Evolutionary conservation across 2,888 invertebrate genomes (phyloP), one percentile per base, ranked within the genome.

Genomic region (Opisthograptis luteolata): DNA sequence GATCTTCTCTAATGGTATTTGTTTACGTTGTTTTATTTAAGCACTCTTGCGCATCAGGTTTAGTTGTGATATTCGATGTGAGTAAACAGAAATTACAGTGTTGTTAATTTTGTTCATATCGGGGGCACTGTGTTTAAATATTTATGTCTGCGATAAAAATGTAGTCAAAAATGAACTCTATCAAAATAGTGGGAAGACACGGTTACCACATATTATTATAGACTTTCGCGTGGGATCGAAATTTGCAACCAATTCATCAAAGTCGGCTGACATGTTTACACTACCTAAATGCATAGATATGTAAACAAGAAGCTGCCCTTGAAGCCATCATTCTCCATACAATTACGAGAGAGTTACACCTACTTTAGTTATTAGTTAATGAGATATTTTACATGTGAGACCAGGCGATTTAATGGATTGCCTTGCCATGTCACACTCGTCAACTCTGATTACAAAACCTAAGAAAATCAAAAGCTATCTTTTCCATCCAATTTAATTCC

Each of bases 1-100:
- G 31, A 28, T 28, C 50, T 54, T 57, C 37, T 44, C 44, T 46
- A 52, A 55, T 57, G 54, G 49, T 54, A 39, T 52, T 47, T 49
- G 39, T 30, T 41, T 36, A 48, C 45, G 37, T 54, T 46, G 41
- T 41, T 54, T 37, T 47, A 32, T 42, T 44, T 51, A 39, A 51
- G 8, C 13, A 39, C 34, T 45, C 22, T 48, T 54, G 51, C 48
- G 39, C 34, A 51, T 31, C 25, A 30, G 9, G 19, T 36, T 20
- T 25, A 32, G 7, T n/a, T n/a, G 19, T 10, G 32, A 45, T 28
- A 35, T 28, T 48, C 6, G n/a, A 14, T 4, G 17, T 28, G 25
- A 24, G 8, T 37, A 37, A 45, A 45, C 24, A 44, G 9, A 43
- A 30, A 46, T 46, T 34, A 32, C n/a, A n/a, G n/a, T 10, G 2